A percentile compares a stretch with the other conserved stretches of the same genome.
Evolutionary conservation across 1,140 invertebrate species (phyloP).

Genomic region (Bombus confusus): DNA sequence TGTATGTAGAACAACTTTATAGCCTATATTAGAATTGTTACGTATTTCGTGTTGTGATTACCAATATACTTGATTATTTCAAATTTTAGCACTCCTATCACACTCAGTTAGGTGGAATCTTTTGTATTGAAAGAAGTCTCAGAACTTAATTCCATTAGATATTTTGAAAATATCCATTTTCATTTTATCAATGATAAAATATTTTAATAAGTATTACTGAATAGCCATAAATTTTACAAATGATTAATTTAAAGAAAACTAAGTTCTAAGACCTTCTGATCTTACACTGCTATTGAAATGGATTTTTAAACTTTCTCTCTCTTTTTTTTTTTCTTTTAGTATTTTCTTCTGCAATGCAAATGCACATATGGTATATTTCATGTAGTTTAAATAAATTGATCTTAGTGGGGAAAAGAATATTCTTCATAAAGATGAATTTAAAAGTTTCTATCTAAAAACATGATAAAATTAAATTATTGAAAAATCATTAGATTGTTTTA

Average conservation of each 20-base stretch:
- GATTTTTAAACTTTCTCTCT: constrained; percentile 49
- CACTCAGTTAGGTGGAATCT: constrained; percentile 25
- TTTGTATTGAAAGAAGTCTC: constrained; percentile 17
- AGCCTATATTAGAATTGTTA: constrained; percentile 65
- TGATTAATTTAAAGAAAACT: not conserved
- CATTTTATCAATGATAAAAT: not conserved
- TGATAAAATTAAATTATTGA: not conserved
- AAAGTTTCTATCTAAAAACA: not conserved
- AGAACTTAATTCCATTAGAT: constrained; percentile 30
- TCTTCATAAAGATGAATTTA: not conserved
- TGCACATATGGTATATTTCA: constrained; percentile 28
- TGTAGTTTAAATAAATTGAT: not conserved
- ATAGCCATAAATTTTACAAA: not conserved
- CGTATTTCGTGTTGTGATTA: constrained; percentile 59
- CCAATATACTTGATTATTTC: constrained; percentile 43
- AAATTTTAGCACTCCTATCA: constrained; percentile 47
- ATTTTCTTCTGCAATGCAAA: constrained; percentile 35
- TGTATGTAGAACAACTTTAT: constrained; percentile 63
- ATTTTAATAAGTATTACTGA: not conserved
- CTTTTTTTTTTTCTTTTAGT: constrained; percentile 44
- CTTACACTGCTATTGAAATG: constrained; percentile 25
- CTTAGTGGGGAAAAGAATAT: not conserved
- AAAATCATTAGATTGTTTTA: not conserved
- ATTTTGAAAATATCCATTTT: constrained; percentile 1
- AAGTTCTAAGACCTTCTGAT: constrained; percentile 44